Evolutionary conservation across 2,797 vertebrate species (phyloP).

Genomic region (Urophycis tenuis): DNA sequence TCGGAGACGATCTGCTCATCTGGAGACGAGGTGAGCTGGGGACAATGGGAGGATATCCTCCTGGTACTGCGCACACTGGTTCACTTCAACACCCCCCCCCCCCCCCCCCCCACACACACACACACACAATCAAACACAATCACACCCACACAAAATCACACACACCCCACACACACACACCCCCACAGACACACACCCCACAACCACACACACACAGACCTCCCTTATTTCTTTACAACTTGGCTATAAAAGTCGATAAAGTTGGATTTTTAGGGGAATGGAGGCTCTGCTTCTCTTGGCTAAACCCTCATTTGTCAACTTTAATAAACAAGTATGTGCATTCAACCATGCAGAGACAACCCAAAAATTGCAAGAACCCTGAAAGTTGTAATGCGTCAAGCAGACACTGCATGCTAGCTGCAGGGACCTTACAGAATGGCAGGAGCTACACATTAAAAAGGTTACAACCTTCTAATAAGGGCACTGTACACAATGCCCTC

Average conservation of each 20-base stretch:
- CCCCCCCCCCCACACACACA: neutral
- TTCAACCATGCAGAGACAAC: no score
- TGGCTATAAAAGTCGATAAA: neutral
- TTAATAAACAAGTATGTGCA: no score
- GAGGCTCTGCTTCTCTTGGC: no score
- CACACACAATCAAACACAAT: neutral
- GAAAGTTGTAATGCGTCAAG: no score
- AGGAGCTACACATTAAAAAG: no score
- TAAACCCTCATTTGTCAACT: no score
- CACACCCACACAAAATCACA: no score
- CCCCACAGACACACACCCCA: no score
- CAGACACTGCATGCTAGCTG: neutral
- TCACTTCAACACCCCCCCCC: neutral
- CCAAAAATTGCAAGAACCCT: no score
- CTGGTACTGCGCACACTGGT: neutral
- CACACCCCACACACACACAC: no score
- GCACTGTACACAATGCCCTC: neutral
- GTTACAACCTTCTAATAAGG: neutral
- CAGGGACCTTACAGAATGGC: neutral
- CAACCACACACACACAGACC: no score
- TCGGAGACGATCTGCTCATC: neutral
- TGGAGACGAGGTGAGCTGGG: neutral
- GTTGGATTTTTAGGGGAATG: neutral
- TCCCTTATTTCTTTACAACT: neutral
- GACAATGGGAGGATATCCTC: slow-evolving; percentile 5